Percentiles rank a stretch among this genome's conserved stretches.
phyloP scores from a whole-genome alignment of 2,113 vertebrate species.

The Siphamia tubifer region DNA sequence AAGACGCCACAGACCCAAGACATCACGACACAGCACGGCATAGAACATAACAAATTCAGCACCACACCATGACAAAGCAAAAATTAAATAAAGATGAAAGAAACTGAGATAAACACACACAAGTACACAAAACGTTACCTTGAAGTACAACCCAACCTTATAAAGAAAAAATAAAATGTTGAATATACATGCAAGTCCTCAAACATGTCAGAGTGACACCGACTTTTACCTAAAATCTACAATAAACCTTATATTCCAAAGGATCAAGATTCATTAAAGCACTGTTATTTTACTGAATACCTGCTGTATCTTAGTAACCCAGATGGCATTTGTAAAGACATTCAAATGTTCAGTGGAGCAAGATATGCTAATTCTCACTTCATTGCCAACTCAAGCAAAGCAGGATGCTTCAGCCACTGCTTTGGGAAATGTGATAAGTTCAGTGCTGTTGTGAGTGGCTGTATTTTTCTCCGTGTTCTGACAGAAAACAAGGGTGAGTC shows the following conservation, averaged over 20 bases:
- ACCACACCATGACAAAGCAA: conserved; percentile 38
- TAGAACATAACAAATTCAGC: conserved; percentile 1
- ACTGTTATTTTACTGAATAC: conserved; percentile 2
- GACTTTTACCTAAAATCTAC: neutral
- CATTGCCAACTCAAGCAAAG: conserved; percentile 34
- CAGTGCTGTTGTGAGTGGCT: neutral
- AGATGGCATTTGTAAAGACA: conserved; percentile 35
- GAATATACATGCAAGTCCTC: neutral
- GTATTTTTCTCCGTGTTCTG: neutral
- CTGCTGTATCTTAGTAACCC: conserved; percentile 49
- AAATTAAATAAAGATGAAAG: neutral
- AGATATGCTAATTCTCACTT: conserved; percentile 38
- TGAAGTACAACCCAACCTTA: neutral
- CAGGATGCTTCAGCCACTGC: conserved; percentile 16
- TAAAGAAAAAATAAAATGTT: neutral
- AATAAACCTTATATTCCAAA: neutral
- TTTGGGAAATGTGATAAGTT: neutral
- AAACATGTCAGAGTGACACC: neutral
- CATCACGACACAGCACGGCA: conserved; percentile 41
- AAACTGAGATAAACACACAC: neutral
- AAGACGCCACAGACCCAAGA: conserved; percentile 38
- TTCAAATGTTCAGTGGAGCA: conserved; percentile 43
- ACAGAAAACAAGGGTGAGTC: neutral
- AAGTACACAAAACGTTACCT: neutral
- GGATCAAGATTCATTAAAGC: neutral